A percentile compares a stretch with the other conserved stretches of the same genome.
Conservation (phyloP, 2,797 vertebrate species). For the Cryptoblepharus egeriae region DNA sequence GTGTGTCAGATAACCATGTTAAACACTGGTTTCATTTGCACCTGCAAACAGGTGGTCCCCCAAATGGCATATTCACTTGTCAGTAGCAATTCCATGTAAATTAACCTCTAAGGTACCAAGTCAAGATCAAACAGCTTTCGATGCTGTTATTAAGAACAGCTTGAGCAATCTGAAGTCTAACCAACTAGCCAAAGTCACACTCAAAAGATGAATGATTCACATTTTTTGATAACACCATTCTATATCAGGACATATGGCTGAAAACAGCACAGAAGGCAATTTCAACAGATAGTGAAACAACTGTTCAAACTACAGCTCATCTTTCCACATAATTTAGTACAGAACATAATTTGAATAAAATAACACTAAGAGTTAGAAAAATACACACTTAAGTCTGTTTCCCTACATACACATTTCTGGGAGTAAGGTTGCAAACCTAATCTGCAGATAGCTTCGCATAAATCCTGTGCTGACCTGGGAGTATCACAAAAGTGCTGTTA, state of each 20-base stretch:
- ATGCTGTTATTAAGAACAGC: slow-evolving; percentile 14
- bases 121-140: neutral
- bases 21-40: neutral
- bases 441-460: too few species aligned
- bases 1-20: neutral
- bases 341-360: slow-evolving; percentile 18
- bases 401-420: too few species aligned
- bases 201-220: slow-evolving; percentile 18
- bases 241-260: slow-evolving; percentile 22
- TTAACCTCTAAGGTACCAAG: slow-evolving; percentile 16
- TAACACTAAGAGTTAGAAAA: neutral
- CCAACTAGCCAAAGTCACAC: slow-evolving; percentile 12
- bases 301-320: slow-evolving; percentile 13
- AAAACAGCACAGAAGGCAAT: slow-evolving; percentile 30
- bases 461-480: too few species aligned
- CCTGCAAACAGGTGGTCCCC: neutral
- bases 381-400: neutral
- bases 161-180: slow-evolving; percentile 26
- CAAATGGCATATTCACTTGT: slow-evolving; percentile 3
- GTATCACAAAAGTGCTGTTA: too few species aligned
- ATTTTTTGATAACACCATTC: slow-evolving; percentile 16
- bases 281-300: slow-evolving; percentile 22
- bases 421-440: too few species aligned
- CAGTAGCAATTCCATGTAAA: neutral
- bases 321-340: slow-evolving; percentile 13